These are phyloP conservation scores for Acrossocheilus fasciatus DNA, from an alignment of 2,797 vertebrate species.

Conservation along the genomic window DNA sequence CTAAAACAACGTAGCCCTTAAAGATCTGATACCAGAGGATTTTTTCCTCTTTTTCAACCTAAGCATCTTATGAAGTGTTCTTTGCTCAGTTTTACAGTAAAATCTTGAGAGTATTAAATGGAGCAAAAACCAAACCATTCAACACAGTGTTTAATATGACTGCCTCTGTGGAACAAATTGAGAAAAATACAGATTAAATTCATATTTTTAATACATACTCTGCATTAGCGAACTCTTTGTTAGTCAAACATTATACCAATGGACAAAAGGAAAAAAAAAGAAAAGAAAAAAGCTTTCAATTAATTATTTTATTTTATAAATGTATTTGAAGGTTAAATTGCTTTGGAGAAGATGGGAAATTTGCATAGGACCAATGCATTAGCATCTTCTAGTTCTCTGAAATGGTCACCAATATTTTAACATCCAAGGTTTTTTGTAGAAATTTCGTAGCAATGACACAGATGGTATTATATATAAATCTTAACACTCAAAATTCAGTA, in stretches of 20 bases:
- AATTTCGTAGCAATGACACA: neutral
- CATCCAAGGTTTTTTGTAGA: neutral
- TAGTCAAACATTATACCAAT: neutral
- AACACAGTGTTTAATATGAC: neutral
- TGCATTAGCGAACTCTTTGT: neutral
- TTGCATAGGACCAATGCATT: neutral
- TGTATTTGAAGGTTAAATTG: conserved; percentile 7
- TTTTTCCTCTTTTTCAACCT: neutral
- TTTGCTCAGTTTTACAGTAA: neutral
- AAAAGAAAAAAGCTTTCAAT: neutral
- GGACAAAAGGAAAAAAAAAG: neutral
- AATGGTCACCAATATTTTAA: neutral
- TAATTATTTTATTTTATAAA: conserved; percentile 5
- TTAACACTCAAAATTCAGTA: neutral
- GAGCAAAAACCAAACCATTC: neutral
- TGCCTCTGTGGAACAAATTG: neutral
- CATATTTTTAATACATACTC: neutral
- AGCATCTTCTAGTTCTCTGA: neutral
- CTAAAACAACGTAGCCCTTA: neutral
- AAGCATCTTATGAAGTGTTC: neutral
- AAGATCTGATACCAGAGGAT: neutral
- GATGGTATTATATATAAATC: neutral
- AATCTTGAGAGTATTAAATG: neutral
- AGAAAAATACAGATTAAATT: neutral
- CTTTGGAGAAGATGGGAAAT: neutral